These are phyloP conservation scores for Drosophila prosaltans DNA, from an alignment of 1,140 invertebrate genomes.

Conservation along the genomic window DNA sequence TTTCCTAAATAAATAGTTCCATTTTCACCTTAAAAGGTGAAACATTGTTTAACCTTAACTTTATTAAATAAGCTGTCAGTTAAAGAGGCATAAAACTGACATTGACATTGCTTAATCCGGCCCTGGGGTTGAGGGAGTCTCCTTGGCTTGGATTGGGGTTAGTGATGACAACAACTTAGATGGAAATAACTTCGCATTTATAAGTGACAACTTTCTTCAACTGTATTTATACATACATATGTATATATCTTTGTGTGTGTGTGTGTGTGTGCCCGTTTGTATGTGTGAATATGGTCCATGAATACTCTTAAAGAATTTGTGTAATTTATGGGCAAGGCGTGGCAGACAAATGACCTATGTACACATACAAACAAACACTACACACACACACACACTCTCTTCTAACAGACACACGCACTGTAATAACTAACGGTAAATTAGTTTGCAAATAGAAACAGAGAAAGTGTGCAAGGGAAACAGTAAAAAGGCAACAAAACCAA, in stretches of 20 bases:
- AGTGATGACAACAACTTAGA: slow-evolving; percentile 80
- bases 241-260: slow-evolving; percentile 22
- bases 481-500: slow-evolving; percentile 32
- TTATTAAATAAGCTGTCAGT: too few species aligned
- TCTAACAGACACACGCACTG: slow-evolving; percentile 31
- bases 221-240: neutral
- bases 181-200: slow-evolving; percentile 80
- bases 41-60: too few species aligned
- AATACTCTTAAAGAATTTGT: slow-evolving; percentile 55
- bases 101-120: slow-evolving; percentile 44
- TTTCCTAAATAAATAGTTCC: too few species aligned
- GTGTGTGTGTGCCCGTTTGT: slow-evolving; percentile 13
- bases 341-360: slow-evolving; percentile 78
- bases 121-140: slow-evolving; percentile 43
- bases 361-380: slow-evolving; percentile 30
- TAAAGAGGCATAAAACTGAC: slow-evolving; percentile 30
- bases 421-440: slow-evolving; percentile 80
- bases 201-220: slow-evolving; percentile 71
- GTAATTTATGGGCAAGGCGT: slow-evolving; percentile 77
- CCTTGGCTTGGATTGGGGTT: slow-evolving; percentile 44
- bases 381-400: slow-evolving; percentile 52
- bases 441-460: slow-evolving; percentile 78
- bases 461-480: slow-evolving; percentile 51
- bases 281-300: slow-evolving; percentile 27
- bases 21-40: too few species aligned